These are phyloP conservation scores for Ceyx erithaca DNA, from an alignment of 2,797 vertebrate species.

Conservation along the genomic window DNA sequence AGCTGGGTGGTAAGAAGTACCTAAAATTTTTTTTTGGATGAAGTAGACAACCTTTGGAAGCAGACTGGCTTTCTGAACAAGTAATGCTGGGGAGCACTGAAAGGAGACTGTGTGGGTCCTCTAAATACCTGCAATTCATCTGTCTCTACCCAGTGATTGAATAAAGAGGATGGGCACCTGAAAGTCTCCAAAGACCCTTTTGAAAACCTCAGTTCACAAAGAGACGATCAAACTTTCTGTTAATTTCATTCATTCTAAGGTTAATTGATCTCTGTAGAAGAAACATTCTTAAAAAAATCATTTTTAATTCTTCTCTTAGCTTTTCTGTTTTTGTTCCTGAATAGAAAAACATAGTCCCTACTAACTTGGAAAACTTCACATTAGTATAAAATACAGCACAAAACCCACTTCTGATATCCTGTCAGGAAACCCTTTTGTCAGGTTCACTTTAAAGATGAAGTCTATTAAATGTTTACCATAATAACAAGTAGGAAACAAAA, in stretches of 20 bases:
- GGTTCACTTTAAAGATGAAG: background rate
- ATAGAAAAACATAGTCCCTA: background rate
- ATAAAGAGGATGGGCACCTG: background rate
- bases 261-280: background rate
- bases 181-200: background rate
- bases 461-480: background rate
- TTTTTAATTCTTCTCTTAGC: background rate
- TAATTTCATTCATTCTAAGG: background rate
- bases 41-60: background rate
- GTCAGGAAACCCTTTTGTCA: background rate
- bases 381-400: background rate
- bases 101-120: background rate
- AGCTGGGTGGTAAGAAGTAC: rapidly evolving
- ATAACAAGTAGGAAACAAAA: background rate
- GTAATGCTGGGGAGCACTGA: background rate
- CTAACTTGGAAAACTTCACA: background rate
- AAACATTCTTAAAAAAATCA: background rate
- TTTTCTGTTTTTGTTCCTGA: background rate
- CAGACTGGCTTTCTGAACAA: background rate
- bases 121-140: background rate
- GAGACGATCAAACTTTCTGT: background rate
- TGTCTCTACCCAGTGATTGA: background rate
- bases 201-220: background rate
- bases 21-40: background rate
- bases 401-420: background rate